phyloP scores from a whole-genome alignment of 2,888 invertebrate genomes.

The Pristionchus maxplancki region DNA sequence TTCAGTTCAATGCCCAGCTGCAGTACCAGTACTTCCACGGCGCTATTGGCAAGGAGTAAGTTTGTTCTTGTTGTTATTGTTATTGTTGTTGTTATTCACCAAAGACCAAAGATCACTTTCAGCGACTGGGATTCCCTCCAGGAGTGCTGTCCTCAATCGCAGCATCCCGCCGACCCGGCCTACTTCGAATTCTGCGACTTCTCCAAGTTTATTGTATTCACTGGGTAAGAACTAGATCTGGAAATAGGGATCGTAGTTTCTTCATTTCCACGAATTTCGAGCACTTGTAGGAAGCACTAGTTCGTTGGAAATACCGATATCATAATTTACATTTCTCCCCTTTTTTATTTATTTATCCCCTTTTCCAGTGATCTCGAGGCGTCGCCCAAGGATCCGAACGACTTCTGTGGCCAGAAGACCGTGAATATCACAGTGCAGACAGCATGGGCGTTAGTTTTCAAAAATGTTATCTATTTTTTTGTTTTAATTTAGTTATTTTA shows the following conservation, averaged over 20 bases:
- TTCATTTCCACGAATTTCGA: too few species aligned
- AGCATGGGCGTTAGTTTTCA: not conserved
- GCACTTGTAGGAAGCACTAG: too few species aligned
- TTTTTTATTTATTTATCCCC: too few species aligned
- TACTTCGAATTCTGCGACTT: constrained; percentile 68
- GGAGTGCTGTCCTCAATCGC: constrained; percentile 58
- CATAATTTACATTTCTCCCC: too few species aligned
- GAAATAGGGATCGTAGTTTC: too few species aligned
- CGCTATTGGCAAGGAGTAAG: constrained; percentile 63
- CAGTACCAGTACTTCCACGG: constrained; percentile 67
- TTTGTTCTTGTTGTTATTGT: not conserved
- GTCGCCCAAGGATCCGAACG: constrained; percentile 57
- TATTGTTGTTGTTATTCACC: not conserved
- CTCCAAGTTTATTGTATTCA: constrained; percentile 44
- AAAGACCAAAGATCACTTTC: constrained; percentile 31
- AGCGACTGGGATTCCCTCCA: constrained; percentile 64
- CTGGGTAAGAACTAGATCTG: too few species aligned
- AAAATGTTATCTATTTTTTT: not conserved
- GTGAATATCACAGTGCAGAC: constrained; percentile 52
- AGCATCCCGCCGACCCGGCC: constrained; percentile 54
- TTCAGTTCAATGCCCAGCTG: constrained; percentile 65
- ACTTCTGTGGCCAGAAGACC: constrained; percentile 59
- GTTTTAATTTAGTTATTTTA: not conserved
- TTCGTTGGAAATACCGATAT: too few species aligned
- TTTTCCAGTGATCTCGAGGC: constrained; percentile 55